A percentile compares a stretch with the other conserved stretches of the same genome.
Conservation (phyloP, 2,113 vertebrate genomes). For the Atlantisia rogersi region DNA sequence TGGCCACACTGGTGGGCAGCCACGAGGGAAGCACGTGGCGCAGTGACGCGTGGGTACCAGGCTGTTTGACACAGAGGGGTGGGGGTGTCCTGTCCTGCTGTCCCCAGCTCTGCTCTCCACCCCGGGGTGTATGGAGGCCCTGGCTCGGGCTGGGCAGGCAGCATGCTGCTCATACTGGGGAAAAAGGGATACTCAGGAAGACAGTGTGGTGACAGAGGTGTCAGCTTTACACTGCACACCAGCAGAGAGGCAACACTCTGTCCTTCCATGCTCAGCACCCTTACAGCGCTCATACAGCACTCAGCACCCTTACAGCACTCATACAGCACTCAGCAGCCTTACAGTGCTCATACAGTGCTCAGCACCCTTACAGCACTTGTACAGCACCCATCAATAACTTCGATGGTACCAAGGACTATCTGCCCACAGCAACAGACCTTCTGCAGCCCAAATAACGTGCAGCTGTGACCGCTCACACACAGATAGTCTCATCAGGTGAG, state of each 20-base stretch:
- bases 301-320: neutral
- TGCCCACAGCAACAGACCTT: neutral
- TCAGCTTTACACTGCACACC: neutral
- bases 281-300: neutral
- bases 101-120: too few relatives aligned
- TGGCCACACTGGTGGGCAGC: too few relatives aligned
- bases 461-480: rapidly evolving
- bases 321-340: neutral
- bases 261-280: neutral
- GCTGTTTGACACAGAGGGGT: too few relatives aligned
- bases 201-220: rapidly evolving
- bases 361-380: neutral
- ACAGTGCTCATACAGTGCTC: neutral
- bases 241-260: rapidly evolving
- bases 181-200: neutral
- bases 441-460: neutral
- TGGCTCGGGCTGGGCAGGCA: neutral
- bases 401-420: neutral
- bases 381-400: neutral
- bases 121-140: too few relatives aligned
- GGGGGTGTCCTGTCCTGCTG: too few relatives aligned
- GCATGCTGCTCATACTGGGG: neutral
- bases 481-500: rapidly evolving
- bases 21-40: too few relatives aligned
- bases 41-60: too few relatives aligned